Percentiles rank a stretch among this genome's conserved stretches.
Conservation (phyloP, 2,113 vertebrate species). For the western clawed frog (Xenopus tropicalis) region UCB_Xtro_10.0 CM004448.2:36028501-36029000, state of each 20-base stretch:
- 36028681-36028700: not conserved
- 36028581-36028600: not conserved
- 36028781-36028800: no score
- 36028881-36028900: no score
- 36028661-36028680: conserved; percentile 5
- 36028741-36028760: not conserved
- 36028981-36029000: no score
- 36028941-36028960: no score
- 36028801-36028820: no score
- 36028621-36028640: not conserved
- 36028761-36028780: no score
- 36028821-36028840: no score
- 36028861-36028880: no score
- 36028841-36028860: no score
- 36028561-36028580: not conserved
- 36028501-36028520: not conserved
- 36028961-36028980: no score
- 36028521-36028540: not conserved
- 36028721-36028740: not conserved
- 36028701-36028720: conserved; percentile 2
- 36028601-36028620: conserved; percentile 1
- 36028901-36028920: no score
- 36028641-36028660: not conserved
- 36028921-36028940: no score
- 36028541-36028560: not conserved